A percentile compares a stretch with the other conserved stretches of the same genome.
Evolutionary conservation across 2,888 invertebrate genomes (phyloP).

Genomic region (Epinotia ramella): DNA sequence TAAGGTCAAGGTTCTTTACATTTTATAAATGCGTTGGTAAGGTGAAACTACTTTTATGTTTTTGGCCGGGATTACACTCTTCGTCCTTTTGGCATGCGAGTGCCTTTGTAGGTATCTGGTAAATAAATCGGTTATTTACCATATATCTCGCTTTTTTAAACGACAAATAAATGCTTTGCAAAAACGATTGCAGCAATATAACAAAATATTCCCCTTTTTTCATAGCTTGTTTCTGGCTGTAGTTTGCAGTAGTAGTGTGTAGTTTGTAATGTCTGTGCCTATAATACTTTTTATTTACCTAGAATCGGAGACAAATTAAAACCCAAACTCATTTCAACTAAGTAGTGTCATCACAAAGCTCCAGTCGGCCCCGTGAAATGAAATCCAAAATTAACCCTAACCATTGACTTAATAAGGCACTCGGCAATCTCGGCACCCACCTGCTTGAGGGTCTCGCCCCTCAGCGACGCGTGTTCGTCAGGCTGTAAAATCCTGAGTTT

Average conservation of each 20-base stretch:
- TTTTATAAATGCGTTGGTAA: background rate
- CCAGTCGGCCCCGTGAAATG: conserved; percentile 7
- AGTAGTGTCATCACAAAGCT: background rate
- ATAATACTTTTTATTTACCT: background rate
- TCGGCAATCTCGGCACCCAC: conserved; percentile 80
- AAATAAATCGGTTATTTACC: no score
- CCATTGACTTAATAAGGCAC: conserved; percentile 49
- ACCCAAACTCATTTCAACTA: conserved; percentile 1
- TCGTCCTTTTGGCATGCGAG: background rate
- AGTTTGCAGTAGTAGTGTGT: no score
- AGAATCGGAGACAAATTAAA: background rate
- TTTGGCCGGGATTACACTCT: background rate
- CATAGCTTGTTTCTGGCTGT: no score
- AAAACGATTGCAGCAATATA: no score
- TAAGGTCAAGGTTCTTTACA: background rate
- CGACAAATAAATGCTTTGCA: no score
- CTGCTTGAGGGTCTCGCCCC: conserved; percentile 92
- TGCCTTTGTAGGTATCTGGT: no score
- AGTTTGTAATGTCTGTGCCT: no score
- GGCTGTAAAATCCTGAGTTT: conserved; percentile 95
- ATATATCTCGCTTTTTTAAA: no score
- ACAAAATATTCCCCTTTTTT: no score
- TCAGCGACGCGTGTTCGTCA: conserved; percentile 92
- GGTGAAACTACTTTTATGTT: background rate
- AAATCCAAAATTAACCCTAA: conserved; percentile 36